Conservation (phyloP, 2,113 vertebrate species). For the Onychostruthus taczanowskii region DNA sequence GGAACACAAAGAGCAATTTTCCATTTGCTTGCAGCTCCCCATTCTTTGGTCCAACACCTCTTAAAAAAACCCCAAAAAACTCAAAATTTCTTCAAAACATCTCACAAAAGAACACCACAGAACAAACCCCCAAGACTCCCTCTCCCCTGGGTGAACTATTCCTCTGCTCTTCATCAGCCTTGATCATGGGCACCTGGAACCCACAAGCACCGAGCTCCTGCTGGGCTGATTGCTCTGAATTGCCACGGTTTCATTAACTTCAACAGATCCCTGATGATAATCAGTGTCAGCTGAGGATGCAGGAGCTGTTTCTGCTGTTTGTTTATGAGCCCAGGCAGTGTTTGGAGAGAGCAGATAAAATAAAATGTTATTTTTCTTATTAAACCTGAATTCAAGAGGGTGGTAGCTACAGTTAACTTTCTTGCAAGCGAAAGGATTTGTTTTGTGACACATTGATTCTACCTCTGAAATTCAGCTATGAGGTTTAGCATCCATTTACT, state of each 20-base stretch:
- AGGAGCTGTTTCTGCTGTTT: background rate
- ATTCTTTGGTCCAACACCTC: accelerated
- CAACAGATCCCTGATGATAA: background rate
- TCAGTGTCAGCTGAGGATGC: background rate
- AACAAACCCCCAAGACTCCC: accelerated
- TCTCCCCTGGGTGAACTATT: background rate
- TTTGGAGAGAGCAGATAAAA: background rate
- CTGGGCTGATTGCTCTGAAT: background rate
- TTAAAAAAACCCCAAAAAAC: accelerated
- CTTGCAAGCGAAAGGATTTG: slow-evolving; percentile 32
- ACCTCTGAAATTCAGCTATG: slow-evolving; percentile 32
- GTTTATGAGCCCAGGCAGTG: background rate
- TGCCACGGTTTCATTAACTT: background rate
- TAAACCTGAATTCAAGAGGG: background rate
- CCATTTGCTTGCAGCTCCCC: background rate
- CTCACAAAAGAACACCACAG: accelerated
- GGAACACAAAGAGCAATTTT: background rate
- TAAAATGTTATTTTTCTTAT: background rate
- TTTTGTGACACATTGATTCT: background rate
- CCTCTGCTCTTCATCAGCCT: background rate
- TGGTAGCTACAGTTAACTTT: background rate
- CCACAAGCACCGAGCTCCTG: background rate
- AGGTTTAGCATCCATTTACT: slow-evolving; percentile 39
- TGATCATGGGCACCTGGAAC: background rate
- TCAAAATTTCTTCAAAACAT: accelerated